Conservation (phyloP, 2,888 invertebrate genomes). For the Smittia aterrima region DNA sequence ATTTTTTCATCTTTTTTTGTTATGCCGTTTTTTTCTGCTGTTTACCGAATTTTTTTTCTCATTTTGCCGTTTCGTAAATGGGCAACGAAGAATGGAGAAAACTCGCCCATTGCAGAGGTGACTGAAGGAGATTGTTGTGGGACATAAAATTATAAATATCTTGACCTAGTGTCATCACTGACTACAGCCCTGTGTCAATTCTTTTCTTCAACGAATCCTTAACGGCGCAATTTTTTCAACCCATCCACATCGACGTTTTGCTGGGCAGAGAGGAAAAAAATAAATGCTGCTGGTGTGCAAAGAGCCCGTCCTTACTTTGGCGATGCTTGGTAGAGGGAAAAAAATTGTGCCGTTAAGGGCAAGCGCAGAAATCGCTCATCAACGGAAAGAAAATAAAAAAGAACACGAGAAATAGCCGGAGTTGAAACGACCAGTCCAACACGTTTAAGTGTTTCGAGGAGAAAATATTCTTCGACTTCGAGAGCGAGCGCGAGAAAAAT, state of each 20-base stretch:
- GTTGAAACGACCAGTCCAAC: too few relatives aligned
- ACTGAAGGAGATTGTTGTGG: background rate
- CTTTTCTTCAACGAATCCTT: background rate
- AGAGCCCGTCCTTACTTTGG: slow-evolving; percentile 28
- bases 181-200: background rate
- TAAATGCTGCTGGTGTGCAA: background rate
- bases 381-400: slow-evolving; percentile 5
- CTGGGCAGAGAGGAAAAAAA: background rate
- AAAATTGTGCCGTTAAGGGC: slow-evolving; percentile 33
- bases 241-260: too few relatives aligned
- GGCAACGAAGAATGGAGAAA: too few relatives aligned
- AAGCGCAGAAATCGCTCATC: slow-evolving; percentile 20
- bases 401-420: background rate
- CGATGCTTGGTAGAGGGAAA: slow-evolving; percentile 10
- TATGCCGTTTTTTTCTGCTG: background rate
- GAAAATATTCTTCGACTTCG: too few relatives aligned
- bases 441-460: too few relatives aligned
- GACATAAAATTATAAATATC: too few relatives aligned
- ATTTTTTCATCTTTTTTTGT: background rate
- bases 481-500: too few relatives aligned
- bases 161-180: too few relatives aligned
- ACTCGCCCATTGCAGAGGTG: background rate
- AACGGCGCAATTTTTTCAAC: background rate
- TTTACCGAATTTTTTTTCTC: background rate
- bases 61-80: background rate